phyloP scores from a whole-genome alignment of 1,140 invertebrate species.

The Drosophila lacertosa region DNA sequence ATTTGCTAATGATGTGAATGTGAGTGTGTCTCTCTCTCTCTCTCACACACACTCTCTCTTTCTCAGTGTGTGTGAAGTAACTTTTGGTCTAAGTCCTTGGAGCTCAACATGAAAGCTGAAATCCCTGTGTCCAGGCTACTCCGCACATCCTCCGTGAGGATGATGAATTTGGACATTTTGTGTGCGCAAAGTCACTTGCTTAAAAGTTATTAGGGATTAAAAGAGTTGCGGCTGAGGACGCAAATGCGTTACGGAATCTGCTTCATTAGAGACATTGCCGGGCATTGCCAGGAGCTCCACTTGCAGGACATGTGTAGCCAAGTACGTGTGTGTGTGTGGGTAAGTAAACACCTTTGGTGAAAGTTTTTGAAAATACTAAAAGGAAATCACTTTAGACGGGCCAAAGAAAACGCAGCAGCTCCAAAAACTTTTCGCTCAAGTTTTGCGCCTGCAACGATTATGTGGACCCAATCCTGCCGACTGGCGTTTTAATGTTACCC shows the following conservation, averaged over 20 bases:
- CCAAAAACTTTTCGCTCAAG: conserved; percentile 61
- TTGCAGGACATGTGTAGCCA: conserved; percentile 16
- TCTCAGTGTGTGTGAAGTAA: background rate
- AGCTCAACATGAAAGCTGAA: conserved; percentile 37
- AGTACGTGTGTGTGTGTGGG: conserved; percentile 34
- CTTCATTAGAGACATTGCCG: conserved; percentile 64
- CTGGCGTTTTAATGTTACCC: conserved; percentile 55
- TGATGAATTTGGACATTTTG: conserved; percentile 79
- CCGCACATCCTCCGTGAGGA: conserved; percentile 27
- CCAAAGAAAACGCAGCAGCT: conserved; percentile 59
- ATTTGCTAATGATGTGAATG: conserved; percentile 33
- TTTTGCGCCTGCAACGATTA: conserved; percentile 59
- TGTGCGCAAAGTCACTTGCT: conserved; percentile 79
- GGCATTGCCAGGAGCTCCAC: background rate
- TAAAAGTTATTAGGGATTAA: conserved; percentile 81
- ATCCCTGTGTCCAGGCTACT: conserved; percentile 20
- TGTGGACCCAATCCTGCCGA: conserved; percentile 51
- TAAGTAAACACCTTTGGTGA: conserved; percentile 79
- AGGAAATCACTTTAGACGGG: conserved; percentile 78
- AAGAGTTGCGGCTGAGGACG: conserved; percentile 57
- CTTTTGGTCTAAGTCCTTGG: conserved; percentile 11
- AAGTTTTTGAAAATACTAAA: conserved; percentile 81
- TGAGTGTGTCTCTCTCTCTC: background rate
- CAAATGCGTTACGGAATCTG: conserved; percentile 58
- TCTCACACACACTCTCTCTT: too few species aligned